Percentiles rank a stretch among this genome's conserved stretches.
These are phyloP conservation scores for Tapirus indicus DNA, from an alignment of 2,797 vertebrate genomes.

Conservation along the genomic window DNA sequence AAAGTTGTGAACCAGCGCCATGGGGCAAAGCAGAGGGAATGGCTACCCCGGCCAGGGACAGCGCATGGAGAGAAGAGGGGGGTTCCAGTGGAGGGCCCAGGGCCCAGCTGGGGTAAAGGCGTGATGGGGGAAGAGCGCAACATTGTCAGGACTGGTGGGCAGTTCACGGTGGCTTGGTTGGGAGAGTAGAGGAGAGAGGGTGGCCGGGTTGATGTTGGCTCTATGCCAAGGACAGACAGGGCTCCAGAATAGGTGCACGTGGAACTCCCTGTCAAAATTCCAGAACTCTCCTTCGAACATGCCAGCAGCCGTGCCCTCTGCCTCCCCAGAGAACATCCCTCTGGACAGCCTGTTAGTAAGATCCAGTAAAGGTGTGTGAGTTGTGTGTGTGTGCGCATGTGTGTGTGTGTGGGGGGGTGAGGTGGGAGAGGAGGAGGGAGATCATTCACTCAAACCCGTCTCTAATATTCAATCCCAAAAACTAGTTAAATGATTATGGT, in stretches of 20 bases:
- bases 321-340: not conserved
- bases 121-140: too few species aligned
- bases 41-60: not conserved
- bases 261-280: not conserved
- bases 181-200: not conserved
- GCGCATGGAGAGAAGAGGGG: too few species aligned
- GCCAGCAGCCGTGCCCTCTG: not conserved
- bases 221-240: too few species aligned
- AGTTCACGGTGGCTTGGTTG: not conserved
- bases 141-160: not conserved
- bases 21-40: not conserved
- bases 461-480: not conserved
- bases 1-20: fast-evolving
- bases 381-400: not conserved
- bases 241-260: too few species aligned
- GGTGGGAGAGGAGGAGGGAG: not conserved
- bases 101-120: not conserved
- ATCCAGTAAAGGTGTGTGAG: not conserved
- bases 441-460: not conserved
- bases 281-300: not conserved
- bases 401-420: not conserved
- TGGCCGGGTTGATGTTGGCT: not conserved
- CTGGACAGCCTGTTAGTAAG: not conserved
- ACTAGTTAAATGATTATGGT: not conserved
- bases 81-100: not conserved